These are phyloP conservation scores for Cossypha dichroa DNA, from an alignment of 2,797 vertebrate species.

Conservation along the genomic window DNA sequence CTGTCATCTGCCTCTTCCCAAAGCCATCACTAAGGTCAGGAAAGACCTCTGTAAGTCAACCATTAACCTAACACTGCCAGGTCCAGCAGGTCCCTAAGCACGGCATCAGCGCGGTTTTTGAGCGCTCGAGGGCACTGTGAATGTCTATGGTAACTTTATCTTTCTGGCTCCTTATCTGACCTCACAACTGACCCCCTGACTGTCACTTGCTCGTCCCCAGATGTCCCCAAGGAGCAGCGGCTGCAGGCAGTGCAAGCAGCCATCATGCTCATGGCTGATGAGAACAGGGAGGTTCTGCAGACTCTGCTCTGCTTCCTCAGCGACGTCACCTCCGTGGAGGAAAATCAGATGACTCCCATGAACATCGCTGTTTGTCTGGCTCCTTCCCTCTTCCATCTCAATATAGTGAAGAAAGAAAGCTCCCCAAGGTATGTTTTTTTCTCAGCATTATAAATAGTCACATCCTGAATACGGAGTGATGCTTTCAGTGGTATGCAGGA, in stretches of 20 bases:
- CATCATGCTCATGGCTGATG: constrained; percentile 95
- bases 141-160: neutral
- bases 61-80: neutral
- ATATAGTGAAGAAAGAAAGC: constrained; percentile 93
- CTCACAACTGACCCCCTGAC: neutral
- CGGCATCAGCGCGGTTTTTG: accelerated
- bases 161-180: neutral
- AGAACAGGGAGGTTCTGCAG: constrained; percentile 94
- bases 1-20: neutral
- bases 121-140: neutral
- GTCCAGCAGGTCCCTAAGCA: neutral
- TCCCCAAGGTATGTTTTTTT: constrained; percentile 84
- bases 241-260: constrained; percentile 93
- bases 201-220: constrained; percentile 52
- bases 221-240: constrained; percentile 94
- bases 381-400: constrained; percentile 97
- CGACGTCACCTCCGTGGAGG: constrained; percentile 90
- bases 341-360: constrained; percentile 99
- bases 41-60: neutral
- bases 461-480: neutral
- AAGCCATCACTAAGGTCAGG: accelerated
- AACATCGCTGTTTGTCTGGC: constrained; percentile 97
- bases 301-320: constrained; percentile 94
- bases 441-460: neutral
- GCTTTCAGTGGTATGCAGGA: neutral